phyloP scores from a whole-genome alignment of 2,888 invertebrate genomes.

The Tetragonisca angustula region DNA sequence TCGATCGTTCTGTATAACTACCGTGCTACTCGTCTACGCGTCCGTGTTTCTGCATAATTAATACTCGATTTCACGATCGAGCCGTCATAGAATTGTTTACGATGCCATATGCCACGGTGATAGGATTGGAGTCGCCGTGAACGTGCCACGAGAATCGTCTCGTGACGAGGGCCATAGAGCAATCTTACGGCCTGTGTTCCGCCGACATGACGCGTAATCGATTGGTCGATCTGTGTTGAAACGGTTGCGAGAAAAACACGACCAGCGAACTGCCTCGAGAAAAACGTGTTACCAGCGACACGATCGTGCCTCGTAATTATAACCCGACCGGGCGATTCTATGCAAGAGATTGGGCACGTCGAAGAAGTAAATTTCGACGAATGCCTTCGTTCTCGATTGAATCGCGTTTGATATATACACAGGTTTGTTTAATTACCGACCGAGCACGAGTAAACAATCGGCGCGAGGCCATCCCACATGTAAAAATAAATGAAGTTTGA shows the following conservation, averaged over 20 bases:
- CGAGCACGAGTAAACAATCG: not conserved
- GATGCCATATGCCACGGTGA: constrained; percentile 18
- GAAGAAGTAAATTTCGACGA: not conserved
- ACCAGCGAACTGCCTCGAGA: not conserved
- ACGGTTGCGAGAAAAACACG: constrained; percentile 8
- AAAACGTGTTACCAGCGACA: constrained; percentile 4
- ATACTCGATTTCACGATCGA: not conserved
- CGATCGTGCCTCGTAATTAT: not conserved
- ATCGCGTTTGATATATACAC: not conserved
- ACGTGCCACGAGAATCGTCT: constrained; percentile 52
- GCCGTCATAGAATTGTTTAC: constrained; percentile 1
- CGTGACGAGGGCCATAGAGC: constrained; percentile 41
- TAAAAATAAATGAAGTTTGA: not conserved
- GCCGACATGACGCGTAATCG: constrained; percentile 67
- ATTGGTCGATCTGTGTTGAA: constrained; percentile 59
- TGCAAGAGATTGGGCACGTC: not conserved
- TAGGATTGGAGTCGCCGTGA: not conserved
- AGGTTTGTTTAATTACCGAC: not conserved
- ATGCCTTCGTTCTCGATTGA: not conserved
- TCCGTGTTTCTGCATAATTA: not conserved
- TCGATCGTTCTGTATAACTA: not conserved
- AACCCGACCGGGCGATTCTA: not conserved
- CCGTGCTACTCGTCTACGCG: not conserved
- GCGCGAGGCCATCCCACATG: too few species aligned
- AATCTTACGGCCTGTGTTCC: constrained; percentile 20